Percentiles rank a stretch among this genome's conserved stretches.
These are phyloP conservation scores for Campoletis raptor DNA, from an alignment of 2,888 invertebrate species.

Conservation along the genomic window DNA sequence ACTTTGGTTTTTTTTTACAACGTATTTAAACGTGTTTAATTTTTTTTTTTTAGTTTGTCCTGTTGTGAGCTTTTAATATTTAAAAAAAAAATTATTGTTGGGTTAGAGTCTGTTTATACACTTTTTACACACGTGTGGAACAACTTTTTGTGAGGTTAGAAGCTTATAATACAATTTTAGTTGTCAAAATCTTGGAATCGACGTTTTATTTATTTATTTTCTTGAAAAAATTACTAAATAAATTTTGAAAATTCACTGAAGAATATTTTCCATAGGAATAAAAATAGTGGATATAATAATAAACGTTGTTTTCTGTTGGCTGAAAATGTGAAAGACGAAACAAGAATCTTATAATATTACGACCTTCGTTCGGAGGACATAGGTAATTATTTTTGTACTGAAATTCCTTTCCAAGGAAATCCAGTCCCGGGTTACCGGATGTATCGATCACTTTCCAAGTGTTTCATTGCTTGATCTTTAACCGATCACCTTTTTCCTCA, in stretches of 20 bases:
- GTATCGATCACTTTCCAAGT: conserved; percentile 33
- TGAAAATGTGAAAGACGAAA: conserved; percentile 19
- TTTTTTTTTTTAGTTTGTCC: too few species aligned
- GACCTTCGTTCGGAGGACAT: conserved; percentile 49
- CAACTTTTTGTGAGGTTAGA: not conserved
- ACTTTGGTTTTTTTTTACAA: not conserved
- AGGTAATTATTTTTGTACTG: conserved; percentile 36
- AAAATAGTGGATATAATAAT: not conserved
- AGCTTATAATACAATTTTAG: not conserved
- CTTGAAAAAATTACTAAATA: not conserved
- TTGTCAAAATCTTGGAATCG: not conserved
- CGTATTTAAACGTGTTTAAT: too few species aligned
- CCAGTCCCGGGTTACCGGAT: conserved; percentile 44
- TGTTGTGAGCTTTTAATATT: too few species aligned
- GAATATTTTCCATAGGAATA: not conserved
- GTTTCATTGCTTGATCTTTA: conserved; percentile 8
- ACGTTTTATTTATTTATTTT: too few species aligned
- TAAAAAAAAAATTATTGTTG: too few species aligned
- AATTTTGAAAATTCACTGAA: not conserved
- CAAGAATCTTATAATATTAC: conserved; percentile 1
- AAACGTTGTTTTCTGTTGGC: conserved; percentile 12
- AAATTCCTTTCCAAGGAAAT: conserved; percentile 53
- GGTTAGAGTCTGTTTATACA: too few species aligned
- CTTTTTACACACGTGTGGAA: too few species aligned
- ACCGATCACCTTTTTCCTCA: conserved; percentile 7